Evolutionary conservation across 1,140 invertebrate species (phyloP), one percentile per base, ranked within the genome.

Genomic region (Drosophila sucinea): DNA sequence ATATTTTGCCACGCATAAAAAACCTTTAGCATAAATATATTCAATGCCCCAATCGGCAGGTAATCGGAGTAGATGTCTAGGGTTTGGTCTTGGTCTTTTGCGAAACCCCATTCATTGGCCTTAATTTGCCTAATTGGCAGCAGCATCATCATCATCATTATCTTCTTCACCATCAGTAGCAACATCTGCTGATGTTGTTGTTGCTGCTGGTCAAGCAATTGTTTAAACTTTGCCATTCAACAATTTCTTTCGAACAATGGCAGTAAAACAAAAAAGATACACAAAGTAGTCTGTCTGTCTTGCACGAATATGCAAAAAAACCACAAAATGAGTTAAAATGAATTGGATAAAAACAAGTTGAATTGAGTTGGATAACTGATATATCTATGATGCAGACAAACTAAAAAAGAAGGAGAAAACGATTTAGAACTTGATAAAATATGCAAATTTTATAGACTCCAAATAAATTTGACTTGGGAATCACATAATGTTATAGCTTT

Each of bases 221-320:
- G 65, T 63, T 80, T 83, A 77, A 83, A 77, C 83, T 87, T 87
- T 83, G 83, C 63, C 79, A 87, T 87, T 81, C 73, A 69, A 25
- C 27, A 35, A 61, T 33, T 27, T 51, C 38, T 38, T 1, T 38
- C 3, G 2, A 54, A 72, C 38, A 61, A 58, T 72, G 63, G 27
- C n/a, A 57, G 30, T 8, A 65, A 63, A 27, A 38, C 61, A 63
- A 41, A 27, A 60, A 23, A 60, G 23, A 38, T 5, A 32, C 35
- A 29, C 44, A 10, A 47, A 25, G 6, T 8, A 47, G 44, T 7
- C 44, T 0, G n/a, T 8, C 23, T 25, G 6, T 47, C 6, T 47
- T 6, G 25, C 44, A 51, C 27, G 23, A 27, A 51, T 51, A 38
- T 38, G 1, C 23, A 51, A 64, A 77, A 76, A 73, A 76, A 76